These are phyloP conservation scores for Oasisia sp. DNA, from an alignment of 2,888 invertebrate species.

Conservation along the genomic window DNA sequence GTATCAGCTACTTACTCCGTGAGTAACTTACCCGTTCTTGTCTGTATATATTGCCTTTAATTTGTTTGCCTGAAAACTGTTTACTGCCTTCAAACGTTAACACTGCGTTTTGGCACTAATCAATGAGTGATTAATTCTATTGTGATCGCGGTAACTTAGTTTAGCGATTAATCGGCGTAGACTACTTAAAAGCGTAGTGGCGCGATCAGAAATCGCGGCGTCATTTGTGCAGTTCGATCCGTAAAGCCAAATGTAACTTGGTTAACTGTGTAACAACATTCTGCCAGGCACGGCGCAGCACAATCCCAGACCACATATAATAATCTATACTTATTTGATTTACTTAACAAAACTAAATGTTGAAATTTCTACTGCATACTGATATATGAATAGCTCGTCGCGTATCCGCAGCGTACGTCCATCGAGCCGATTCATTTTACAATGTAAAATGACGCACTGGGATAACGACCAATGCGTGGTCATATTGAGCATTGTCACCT, in stretches of 20 bases:
- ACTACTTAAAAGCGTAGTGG: neutral
- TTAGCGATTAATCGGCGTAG: neutral
- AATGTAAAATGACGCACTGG: neutral
- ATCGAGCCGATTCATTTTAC: neutral
- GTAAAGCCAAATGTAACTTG: neutral
- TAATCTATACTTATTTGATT: neutral
- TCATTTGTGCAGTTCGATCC: neutral
- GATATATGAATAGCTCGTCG: neutral
- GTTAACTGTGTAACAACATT: neutral
- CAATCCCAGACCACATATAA: neutral
- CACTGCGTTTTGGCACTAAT: neutral
- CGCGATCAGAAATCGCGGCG: neutral
- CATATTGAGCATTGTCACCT: neutral
- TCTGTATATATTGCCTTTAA: neutral
- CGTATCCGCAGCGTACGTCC: neutral
- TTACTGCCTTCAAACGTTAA: neutral
- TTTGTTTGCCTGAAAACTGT: neutral
- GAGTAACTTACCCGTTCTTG: neutral
- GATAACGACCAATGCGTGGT: neutral
- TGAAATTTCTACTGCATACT: neutral
- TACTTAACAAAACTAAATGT: neutral
- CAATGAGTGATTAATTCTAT: neutral
- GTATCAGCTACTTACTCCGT: neutral
- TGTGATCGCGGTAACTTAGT: neutral
- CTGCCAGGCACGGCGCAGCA: neutral